Evolutionary conservation across 2,113 vertebrate genomes (phyloP).

Genomic region (Aphyosemion australe): DNA sequence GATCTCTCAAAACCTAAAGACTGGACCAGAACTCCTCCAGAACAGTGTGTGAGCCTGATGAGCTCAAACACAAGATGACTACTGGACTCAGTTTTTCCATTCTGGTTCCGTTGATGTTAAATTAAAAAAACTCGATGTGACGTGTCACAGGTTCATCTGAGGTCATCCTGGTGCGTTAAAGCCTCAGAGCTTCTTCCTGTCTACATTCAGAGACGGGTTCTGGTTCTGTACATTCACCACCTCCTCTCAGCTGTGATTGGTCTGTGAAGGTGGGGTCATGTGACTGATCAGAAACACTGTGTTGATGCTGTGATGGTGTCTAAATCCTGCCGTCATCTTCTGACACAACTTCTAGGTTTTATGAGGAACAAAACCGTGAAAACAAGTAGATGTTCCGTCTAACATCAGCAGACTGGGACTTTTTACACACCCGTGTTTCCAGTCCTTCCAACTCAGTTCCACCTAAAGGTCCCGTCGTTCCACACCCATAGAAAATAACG

Average conservation of each 20-base stretch:
- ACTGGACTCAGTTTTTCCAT: no score
- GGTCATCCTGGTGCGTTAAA: no score
- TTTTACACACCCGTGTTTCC: slow-evolving; percentile 35
- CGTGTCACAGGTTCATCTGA: no score
- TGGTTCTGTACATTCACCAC: neutral
- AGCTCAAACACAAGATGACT: no score
- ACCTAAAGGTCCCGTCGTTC: slow-evolving; percentile 24
- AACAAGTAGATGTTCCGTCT: no score
- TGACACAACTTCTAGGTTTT: no score
- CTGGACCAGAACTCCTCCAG: no score
- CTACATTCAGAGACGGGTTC: neutral
- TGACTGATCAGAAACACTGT: slow-evolving; percentile 16
- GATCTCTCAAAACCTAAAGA: neutral
- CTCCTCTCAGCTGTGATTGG: neutral
- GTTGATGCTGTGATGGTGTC: neutral
- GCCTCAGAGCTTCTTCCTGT: no score
- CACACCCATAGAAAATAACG: slow-evolving; percentile 26
- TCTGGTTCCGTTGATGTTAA: no score
- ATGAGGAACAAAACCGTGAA: no score
- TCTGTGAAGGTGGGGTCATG: slow-evolving; percentile 8
- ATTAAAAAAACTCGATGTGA: no score
- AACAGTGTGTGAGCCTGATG: no score
- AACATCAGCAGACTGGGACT: neutral
- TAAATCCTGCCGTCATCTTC: slow-evolving; percentile 10
- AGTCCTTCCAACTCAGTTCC: neutral